Conservation (phyloP, 2,113 vertebrate species). For the Podilymbus podiceps region DNA sequence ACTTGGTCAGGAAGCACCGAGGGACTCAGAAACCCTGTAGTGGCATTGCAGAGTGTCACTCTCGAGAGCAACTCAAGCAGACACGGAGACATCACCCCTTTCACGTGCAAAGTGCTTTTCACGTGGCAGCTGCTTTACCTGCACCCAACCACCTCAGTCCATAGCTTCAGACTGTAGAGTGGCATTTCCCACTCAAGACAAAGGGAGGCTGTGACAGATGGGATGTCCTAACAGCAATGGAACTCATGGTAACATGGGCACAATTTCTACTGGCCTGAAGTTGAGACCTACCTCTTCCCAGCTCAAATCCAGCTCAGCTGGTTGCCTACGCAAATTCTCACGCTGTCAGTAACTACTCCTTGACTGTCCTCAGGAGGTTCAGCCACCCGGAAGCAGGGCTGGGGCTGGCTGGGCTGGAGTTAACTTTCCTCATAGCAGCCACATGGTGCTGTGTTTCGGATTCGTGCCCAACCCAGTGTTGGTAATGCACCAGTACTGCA, state of each 20-base stretch:
- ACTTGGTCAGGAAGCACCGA: background rate
- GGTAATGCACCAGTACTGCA: rapidly evolving
- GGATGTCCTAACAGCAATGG: background rate
- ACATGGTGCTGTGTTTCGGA: rapidly evolving
- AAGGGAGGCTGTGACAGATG: background rate
- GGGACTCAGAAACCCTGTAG: rapidly evolving
- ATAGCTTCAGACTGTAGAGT: background rate
- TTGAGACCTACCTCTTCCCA: background rate
- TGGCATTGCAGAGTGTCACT: background rate
- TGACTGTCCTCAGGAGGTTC: rapidly evolving
- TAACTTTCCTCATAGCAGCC: background rate
- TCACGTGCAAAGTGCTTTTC: rapidly evolving
- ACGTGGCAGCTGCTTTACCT: background rate
- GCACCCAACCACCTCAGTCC: background rate
- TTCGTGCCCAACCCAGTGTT: background rate
- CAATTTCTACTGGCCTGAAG: background rate
- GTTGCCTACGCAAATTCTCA: background rate
- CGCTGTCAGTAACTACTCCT: rapidly evolving
- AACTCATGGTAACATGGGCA: background rate
- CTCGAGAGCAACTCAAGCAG: background rate
- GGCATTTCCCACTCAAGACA: background rate
- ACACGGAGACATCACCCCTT: rapidly evolving
- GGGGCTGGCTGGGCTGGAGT: background rate
- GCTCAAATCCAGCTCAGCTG: background rate
- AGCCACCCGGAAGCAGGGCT: rapidly evolving